A percentile compares a stretch with the other conserved stretches of the same genome.
These are phyloP conservation scores for Poeciliopsis prolifica DNA, from an alignment of 2,113 vertebrate species.

Conservation along the genomic window DNA sequence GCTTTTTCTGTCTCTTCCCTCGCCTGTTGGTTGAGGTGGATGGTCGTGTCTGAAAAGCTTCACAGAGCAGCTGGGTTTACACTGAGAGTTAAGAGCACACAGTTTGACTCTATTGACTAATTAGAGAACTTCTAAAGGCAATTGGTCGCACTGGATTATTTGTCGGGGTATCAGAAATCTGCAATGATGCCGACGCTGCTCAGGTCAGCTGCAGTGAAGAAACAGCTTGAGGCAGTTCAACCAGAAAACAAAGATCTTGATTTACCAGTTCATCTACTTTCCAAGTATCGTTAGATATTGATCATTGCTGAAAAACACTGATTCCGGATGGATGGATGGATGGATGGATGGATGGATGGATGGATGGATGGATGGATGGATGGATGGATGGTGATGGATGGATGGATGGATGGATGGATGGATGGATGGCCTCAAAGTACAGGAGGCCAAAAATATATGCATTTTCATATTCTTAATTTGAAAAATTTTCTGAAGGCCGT, in stretches of 20 bases:
- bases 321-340: too few species aligned
- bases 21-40: neutral
- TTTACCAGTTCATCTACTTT: neutral
- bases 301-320: too few species aligned
- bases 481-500: neutral
- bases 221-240: too few species aligned
- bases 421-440: too few species aligned
- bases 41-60: neutral
- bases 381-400: too few species aligned
- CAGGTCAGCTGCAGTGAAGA: neutral
- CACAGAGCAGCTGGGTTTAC: neutral
- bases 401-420: too few species aligned
- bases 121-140: neutral
- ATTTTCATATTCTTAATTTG: neutral
- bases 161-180: neutral
- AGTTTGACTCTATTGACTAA: neutral
- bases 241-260: too few species aligned
- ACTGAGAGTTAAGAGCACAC: too few species aligned
- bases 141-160: neutral
- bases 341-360: too few species aligned
- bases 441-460: too few species aligned
- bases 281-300: neutral
- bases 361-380: too few species aligned
- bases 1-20: neutral
- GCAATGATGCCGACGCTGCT: neutral